A percentile compares a stretch with the other conserved stretches of the same genome.
Evolutionary conservation across 2,797 vertebrate genomes (phyloP).

Genomic region (Aselliscus stoliczkanus): DNA sequence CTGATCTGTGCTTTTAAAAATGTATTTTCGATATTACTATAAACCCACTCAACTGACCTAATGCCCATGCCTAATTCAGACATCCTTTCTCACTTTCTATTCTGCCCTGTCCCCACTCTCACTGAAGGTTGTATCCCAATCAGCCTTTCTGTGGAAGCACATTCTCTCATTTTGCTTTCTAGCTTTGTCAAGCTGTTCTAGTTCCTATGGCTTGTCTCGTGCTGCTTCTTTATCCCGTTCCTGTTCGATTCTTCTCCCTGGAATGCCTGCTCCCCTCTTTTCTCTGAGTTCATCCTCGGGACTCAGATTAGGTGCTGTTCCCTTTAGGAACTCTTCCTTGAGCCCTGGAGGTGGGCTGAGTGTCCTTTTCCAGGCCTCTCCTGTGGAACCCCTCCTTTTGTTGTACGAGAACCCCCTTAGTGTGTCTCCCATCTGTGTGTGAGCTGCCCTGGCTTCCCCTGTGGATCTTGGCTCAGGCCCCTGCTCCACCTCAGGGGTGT

Average conservation of each 20-base stretch:
- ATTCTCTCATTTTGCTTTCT: neutral
- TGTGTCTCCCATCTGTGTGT: neutral
- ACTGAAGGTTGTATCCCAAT: accelerated
- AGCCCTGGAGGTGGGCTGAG: accelerated
- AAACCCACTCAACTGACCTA: neutral
- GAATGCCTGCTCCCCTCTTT: neutral
- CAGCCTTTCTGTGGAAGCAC: neutral
- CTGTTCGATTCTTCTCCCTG: accelerated
- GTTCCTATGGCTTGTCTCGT: neutral
- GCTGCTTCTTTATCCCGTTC: neutral
- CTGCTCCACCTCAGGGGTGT: no score
- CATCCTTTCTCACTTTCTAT: neutral
- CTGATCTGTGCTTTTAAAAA: neutral
- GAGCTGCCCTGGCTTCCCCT: neutral
- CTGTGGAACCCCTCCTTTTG: accelerated
- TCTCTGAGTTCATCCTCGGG: neutral
- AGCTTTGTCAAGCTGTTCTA: neutral
- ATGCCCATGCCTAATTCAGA: neutral
- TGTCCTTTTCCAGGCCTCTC: neutral
- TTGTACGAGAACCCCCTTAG: accelerated
- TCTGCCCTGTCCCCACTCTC: accelerated
- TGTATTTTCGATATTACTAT: neutral
- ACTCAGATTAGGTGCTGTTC: neutral
- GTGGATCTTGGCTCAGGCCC: neutral
- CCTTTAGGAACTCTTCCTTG: neutral